phyloP scores from a whole-genome alignment of 2,113 vertebrate species.

The Saguinus midas region DNA sequence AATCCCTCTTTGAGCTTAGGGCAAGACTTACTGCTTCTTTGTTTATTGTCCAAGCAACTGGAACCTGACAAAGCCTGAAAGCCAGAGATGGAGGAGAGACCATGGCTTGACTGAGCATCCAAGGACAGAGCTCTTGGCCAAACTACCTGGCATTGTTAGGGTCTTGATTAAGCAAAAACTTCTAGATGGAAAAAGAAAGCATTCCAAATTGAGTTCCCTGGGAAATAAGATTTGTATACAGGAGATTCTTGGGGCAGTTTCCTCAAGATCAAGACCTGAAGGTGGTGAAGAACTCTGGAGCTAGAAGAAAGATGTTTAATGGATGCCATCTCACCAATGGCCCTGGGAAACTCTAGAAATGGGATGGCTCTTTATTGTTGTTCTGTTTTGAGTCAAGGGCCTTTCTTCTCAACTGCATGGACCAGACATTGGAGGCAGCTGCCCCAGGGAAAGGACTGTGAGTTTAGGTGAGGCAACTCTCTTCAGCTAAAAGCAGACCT shows the following conservation, averaged over 20 bases:
- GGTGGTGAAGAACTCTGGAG: background rate
- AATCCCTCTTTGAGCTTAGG: conserved; percentile 4
- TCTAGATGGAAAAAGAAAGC: background rate
- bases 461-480: background rate
- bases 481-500: background rate
- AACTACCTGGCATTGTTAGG: background rate
- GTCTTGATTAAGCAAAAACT: background rate
- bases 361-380: too few species aligned
- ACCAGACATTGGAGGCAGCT: accelerated
- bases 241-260: background rate
- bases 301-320: accelerated
- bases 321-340: background rate
- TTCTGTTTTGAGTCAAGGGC: background rate
- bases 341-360: background rate
- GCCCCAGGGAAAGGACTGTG: background rate
- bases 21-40: background rate
- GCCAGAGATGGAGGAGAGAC: background rate
- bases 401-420: background rate
- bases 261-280: background rate
- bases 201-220: background rate
- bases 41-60: background rate
- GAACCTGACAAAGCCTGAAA: background rate
- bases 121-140: background rate
- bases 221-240: background rate
- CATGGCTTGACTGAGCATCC: background rate